Evolutionary conservation across 2,797 vertebrate species (phyloP).

Genomic region (Petrocephalus schoutedeni): DNA sequence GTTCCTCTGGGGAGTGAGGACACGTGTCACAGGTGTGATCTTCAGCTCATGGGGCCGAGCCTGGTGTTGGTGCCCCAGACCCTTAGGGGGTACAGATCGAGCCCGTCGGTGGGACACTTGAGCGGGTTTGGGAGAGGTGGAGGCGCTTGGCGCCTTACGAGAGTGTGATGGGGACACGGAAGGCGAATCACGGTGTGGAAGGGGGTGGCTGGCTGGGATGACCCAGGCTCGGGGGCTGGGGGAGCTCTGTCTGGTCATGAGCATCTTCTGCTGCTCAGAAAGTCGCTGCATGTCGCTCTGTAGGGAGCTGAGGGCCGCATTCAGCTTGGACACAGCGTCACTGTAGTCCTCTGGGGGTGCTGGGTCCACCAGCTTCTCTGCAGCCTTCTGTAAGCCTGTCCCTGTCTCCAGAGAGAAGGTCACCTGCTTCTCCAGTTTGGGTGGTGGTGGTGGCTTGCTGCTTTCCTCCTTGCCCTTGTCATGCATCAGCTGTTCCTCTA

Average conservation of each 20-base stretch:
- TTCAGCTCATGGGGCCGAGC: constrained; percentile 73
- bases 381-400: constrained; percentile 35
- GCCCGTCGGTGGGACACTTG: constrained; percentile 61
- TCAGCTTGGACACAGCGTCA: constrained; percentile 81
- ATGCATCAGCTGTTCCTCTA: constrained; percentile 67
- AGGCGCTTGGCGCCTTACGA: constrained; percentile 30
- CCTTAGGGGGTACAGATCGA: constrained; percentile 48
- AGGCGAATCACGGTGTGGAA: constrained; percentile 43
- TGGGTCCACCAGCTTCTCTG: constrained; percentile 38
- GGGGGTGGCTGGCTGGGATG: constrained; percentile 58
- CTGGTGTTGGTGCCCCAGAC: constrained; percentile 66
- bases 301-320: constrained; percentile 71
- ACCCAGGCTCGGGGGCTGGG: constrained; percentile 65
- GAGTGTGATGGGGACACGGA: constrained; percentile 41
- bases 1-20: constrained; percentile 71
- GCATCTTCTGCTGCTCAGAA: constrained; percentile 78
- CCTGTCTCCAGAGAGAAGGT: constrained; percentile 76
- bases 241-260: constrained; percentile 64
- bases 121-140: constrained; percentile 47
- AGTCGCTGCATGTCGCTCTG: constrained; percentile 86
- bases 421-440: constrained; percentile 73
- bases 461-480: constrained; percentile 58
- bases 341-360: constrained; percentile 70
- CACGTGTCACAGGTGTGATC: constrained; percentile 71
- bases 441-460: constrained; percentile 31